Conservation (phyloP, 2,888 invertebrate species). For the Eupithecia centaureata region DNA sequence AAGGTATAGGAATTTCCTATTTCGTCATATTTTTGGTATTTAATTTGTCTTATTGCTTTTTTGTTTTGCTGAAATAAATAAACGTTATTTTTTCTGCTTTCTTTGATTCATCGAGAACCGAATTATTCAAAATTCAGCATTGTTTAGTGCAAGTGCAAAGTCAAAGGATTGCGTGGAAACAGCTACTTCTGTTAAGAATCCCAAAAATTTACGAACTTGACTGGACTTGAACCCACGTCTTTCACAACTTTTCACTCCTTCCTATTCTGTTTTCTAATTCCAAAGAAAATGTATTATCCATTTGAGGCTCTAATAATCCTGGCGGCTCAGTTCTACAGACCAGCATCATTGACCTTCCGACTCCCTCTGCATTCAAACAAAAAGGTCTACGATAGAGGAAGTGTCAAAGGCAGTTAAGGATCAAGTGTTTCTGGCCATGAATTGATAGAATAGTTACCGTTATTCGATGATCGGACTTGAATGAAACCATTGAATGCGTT, state of each 20-base stretch:
- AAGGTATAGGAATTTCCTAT: too few species aligned
- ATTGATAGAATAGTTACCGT: conserved; percentile 76
- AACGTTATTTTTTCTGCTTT: too few species aligned
- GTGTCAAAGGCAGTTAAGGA: conserved; percentile 24
- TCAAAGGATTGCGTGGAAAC: too few species aligned
- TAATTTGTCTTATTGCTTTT: too few species aligned
- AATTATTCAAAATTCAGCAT: background rate
- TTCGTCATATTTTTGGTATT: too few species aligned
- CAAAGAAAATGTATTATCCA: conserved; percentile 18
- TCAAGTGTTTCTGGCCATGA: conserved; percentile 47
- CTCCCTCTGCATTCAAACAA: background rate
- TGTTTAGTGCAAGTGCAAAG: too few species aligned
- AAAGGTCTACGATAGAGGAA: background rate
- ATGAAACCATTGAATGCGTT: conserved; percentile 76
- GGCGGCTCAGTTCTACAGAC: conserved; percentile 15
- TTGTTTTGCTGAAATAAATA: too few species aligned
- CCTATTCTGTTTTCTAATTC: background rate
- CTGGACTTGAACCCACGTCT: too few species aligned
- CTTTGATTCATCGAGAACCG: too few species aligned
- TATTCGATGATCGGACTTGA: conserved; percentile 69
- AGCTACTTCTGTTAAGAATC: too few species aligned
- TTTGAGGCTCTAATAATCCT: conserved; percentile 8
- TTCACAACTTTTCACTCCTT: too few species aligned
- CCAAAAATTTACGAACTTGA: too few species aligned
- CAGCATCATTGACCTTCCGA: conserved; percentile 22